Percentiles rank a stretch among this genome's conserved stretches.
phyloP scores from a whole-genome alignment of 2,113 vertebrate species.

The Bettongia penicillata region DNA sequence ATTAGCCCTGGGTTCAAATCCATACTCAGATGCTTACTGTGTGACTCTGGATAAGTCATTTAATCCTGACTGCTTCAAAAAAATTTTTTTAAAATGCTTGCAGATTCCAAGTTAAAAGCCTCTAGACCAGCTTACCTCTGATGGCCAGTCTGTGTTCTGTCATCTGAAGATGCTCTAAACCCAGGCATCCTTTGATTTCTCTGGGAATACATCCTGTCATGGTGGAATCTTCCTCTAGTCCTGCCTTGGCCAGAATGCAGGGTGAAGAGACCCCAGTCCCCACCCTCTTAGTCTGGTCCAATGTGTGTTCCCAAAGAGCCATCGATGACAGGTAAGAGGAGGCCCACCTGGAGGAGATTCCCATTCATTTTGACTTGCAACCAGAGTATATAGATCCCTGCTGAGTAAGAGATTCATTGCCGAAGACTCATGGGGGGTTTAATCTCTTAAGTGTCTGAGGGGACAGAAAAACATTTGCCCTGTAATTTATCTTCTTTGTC shows the following conservation, averaged over 20 bases:
- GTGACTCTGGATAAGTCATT: too few species aligned
- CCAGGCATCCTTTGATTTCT: background rate
- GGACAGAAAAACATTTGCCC: constrained; percentile 60
- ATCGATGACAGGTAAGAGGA: background rate
- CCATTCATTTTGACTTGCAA: background rate
- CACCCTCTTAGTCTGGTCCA: background rate
- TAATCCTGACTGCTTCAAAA: too few species aligned
- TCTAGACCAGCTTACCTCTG: background rate
- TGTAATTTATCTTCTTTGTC: constrained; percentile 74
- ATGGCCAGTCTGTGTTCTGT: background rate
- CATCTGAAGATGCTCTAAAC: background rate
- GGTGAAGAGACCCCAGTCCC: background rate
- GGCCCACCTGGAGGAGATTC: background rate
- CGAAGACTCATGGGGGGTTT: constrained; percentile 69
- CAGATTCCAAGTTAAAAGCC: background rate
- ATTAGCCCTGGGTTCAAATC: too few species aligned
- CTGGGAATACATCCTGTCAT: background rate
- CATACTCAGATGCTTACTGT: too few species aligned
- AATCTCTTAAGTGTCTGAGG: constrained; percentile 77
- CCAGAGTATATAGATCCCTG: background rate
- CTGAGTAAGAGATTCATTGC: constrained; percentile 59
- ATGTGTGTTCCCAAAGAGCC: background rate
- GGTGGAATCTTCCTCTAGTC: background rate
- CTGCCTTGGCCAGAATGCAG: background rate
- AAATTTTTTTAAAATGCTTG: too few species aligned